Evolutionary conservation across 2,113 vertebrate species (phyloP).

Genomic region (Piprites chloris): DNA sequence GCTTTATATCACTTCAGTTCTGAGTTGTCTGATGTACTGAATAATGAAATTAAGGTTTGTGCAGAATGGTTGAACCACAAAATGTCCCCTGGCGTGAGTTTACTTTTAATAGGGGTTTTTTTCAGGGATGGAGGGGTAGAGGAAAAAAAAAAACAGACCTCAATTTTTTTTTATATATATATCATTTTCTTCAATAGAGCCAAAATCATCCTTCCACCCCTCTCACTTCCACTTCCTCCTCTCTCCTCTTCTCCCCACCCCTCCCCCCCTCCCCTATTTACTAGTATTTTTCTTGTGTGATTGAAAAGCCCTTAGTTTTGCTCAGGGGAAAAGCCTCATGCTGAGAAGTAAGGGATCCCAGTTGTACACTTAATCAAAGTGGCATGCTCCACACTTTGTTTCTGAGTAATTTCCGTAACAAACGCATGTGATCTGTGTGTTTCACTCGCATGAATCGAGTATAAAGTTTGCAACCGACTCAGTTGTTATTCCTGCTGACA

Average conservation of each 20-base stretch:
- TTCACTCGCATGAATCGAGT: neutral
- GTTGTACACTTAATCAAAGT: slow-evolving; percentile 51
- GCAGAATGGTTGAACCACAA: neutral
- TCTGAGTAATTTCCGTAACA: slow-evolving; percentile 22
- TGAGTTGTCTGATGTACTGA: neutral
- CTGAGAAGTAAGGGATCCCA: slow-evolving; percentile 47
- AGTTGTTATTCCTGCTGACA: slow-evolving; percentile 39
- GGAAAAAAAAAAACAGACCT: neutral
- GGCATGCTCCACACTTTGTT: slow-evolving; percentile 35
- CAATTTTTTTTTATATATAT: no score
- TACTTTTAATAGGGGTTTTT: neutral
- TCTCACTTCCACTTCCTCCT: neutral
- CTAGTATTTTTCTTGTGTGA: neutral
- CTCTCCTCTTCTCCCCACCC: accelerated
- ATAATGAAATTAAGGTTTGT: slow-evolving; percentile 33
- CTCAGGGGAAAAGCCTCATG: slow-evolving; percentile 19
- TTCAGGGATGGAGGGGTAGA: neutral
- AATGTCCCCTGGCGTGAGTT: neutral
- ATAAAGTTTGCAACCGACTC: slow-evolving; percentile 23
- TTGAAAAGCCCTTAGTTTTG: neutral
- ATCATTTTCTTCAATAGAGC: neutral
- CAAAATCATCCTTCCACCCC: neutral
- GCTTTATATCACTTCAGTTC: neutral
- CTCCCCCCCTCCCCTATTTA: neutral
- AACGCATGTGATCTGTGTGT: neutral